These are phyloP conservation scores for Galaxias olidus DNA, from an alignment of 2,797 vertebrate species.

Conservation along the genomic window DNA sequence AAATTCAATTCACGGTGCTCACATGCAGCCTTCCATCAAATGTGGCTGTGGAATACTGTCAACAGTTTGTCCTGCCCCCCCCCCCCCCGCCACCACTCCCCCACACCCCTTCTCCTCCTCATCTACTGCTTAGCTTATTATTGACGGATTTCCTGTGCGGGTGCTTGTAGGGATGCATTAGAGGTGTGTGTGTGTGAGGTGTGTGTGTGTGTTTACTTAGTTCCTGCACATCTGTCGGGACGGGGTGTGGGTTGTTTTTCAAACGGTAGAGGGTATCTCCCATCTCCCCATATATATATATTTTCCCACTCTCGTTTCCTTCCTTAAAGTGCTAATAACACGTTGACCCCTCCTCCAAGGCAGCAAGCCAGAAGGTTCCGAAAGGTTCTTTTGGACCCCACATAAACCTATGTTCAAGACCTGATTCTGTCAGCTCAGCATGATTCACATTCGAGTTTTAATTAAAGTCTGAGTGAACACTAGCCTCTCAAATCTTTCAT, in stretches of 20 bases:
- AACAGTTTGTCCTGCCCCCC: slow-evolving; percentile 24
- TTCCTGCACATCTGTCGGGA: slow-evolving; percentile 80
- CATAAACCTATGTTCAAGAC: slow-evolving; percentile 36
- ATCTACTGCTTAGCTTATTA: slow-evolving; percentile 66
- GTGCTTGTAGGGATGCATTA: slow-evolving; percentile 74
- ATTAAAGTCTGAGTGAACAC: background rate
- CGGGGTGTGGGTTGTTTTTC: slow-evolving; percentile 73
- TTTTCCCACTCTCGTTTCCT: slow-evolving; percentile 58
- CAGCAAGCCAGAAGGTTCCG: slow-evolving; percentile 65
- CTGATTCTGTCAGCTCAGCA: slow-evolving; percentile 30
- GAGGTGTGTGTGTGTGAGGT: slow-evolving; percentile 28
- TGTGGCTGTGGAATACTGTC: slow-evolving; percentile 4
- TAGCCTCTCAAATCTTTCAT: background rate
- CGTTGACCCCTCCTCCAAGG: slow-evolving; percentile 52
- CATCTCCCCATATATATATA: slow-evolving; percentile 60
- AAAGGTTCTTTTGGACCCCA: slow-evolving; percentile 41
- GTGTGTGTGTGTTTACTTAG: slow-evolving; percentile 45
- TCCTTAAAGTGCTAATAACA: slow-evolving; percentile 66
- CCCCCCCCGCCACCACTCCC: background rate
- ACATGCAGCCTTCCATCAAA: slow-evolving; percentile 26
- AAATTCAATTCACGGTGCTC: slow-evolving; percentile 47
- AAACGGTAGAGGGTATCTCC: slow-evolving; percentile 70
- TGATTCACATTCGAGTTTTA: background rate
- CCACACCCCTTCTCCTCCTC: slow-evolving; percentile 41
- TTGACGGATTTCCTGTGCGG: slow-evolving; percentile 80